Base-by-base conservation (phyloP, 2,113 vertebrate species). In the Centropus bengalensis region DNA sequence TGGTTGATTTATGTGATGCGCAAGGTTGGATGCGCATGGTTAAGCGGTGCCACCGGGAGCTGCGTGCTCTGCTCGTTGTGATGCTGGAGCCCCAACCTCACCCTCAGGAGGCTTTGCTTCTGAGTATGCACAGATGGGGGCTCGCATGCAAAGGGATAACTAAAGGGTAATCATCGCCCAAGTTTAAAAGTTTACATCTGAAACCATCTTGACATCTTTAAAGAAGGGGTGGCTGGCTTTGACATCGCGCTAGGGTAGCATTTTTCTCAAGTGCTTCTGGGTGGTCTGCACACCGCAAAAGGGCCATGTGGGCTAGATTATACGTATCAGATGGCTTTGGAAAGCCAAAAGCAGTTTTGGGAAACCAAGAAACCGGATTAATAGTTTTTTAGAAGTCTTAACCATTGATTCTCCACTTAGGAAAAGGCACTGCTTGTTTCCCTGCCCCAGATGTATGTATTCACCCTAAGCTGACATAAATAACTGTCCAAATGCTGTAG, bases 251-350 rank as follows among this genome's bases (percentile, higher is more conserved):
- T 2, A 14, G 83, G 75, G 58, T 77, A 74, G 42, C 7, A 1
- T 82, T 90, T 60, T 85, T 52, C 67, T 75, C 9, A 18, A 74
- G 70, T 8, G 4, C 81, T 93, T 54, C 86, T 97, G 97, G 97
- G 96, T 97, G 97, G 96, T 97, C 96, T 77, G 71, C 47, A 38
- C 58, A 14, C 80, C 10, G 24, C 71, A 32, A n/a, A 91, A 89
- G 85, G 92, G 92, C 96, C 96, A 92, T 96, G 95, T 94, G 93
- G 95, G 91, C 91, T 89, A 55, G 81, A 89, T 97, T 96, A 97
- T 77, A 86, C 2, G 1, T 42, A 95, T 97, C 94, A 94, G 94
- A 96, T 94, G 93, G 89, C 75, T 97, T 95, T 89, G 56, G 87
- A 94, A 94, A 96, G 86, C 74, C 78, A 85, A 22, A 90, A 94